Conservation (phyloP, 2,113 vertebrate species). For the Cryptotis parvus region DNA sequence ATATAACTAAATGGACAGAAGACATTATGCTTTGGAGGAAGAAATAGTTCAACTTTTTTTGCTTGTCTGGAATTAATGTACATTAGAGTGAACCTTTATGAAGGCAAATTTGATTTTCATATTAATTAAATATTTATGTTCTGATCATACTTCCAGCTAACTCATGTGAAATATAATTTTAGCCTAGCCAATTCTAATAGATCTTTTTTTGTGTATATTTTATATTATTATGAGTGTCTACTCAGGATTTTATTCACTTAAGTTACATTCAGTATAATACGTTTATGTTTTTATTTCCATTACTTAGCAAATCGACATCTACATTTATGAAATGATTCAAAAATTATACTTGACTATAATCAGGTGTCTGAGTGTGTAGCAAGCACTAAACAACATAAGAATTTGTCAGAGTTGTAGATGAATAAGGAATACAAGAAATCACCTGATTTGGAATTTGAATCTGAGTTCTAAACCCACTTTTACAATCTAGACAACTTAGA, state of each 20-base stretch:
- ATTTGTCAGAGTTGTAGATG: not conserved
- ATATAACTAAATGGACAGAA: constrained; percentile 37
- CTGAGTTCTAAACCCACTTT: not conserved
- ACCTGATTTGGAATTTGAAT: not conserved
- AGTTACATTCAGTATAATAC: not conserved
- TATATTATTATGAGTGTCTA: constrained; percentile 28
- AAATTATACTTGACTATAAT: not conserved
- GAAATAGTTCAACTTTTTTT: not conserved
- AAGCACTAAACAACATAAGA: not conserved
- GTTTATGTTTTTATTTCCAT: constrained; percentile 1
- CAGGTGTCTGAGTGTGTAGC: too few relatives aligned
- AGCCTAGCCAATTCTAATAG: constrained; percentile 15
- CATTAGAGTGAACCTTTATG: not conserved
- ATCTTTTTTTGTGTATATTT: not conserved
- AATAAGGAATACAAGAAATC: not conserved
- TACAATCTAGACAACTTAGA: too few relatives aligned
- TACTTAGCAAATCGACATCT: not conserved
- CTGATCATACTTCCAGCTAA: not conserved
- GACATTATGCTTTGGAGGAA: constrained; percentile 21
- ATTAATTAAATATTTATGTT: constrained; percentile 54
- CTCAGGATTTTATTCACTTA: constrained; percentile 20
- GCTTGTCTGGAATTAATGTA: not conserved
- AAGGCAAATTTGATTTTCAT: constrained; percentile 35
- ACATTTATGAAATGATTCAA: not conserved
- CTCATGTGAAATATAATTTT: constrained; percentile 6